Percentiles rank a stretch among this genome's conserved stretches.
Evolutionary conservation across 2,888 invertebrate species (phyloP).

Genomic region (Cephus pygmeus): DNA sequence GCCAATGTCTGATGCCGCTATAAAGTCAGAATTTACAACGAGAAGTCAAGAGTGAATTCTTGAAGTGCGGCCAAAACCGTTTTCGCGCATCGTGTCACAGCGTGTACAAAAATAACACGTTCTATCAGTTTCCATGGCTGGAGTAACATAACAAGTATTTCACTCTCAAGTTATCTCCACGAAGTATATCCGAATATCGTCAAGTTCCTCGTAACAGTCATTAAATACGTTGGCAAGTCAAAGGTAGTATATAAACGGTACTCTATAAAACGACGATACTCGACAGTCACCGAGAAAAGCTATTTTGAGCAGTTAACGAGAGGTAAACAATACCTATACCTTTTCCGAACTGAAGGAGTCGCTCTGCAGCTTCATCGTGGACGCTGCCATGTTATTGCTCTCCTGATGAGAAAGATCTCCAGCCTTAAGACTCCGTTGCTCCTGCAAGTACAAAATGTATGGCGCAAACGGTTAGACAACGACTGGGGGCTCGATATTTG

Average conservation of each 20-base stretch:
- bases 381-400: constrained; percentile 85
- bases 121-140: not conserved
- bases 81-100: constrained; percentile 10
- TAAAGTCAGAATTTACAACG: constrained; percentile 7
- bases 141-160: not conserved
- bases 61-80: constrained; percentile 25
- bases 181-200: not conserved
- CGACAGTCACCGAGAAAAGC: constrained; percentile 5
- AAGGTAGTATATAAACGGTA: not conserved
- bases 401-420: constrained; percentile 88
- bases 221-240: not conserved
- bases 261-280: not conserved
- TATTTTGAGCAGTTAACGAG: not conserved
- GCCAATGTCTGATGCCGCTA: constrained; percentile 9
- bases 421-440: constrained; percentile 84
- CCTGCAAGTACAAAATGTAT: constrained; percentile 69
- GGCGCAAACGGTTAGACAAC: constrained; percentile 1
- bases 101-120: constrained; percentile 13
- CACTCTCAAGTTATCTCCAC: not conserved
- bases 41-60: constrained; percentile 24
- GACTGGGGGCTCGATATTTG: not conserved
- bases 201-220: too few relatives aligned
- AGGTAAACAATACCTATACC: constrained; percentile 42
- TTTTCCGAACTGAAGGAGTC: constrained; percentile 89
- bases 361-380: constrained; percentile 86